Evolutionary conservation across 2,888 invertebrate species (phyloP).

Genomic region (Synergus japonicus): DNA sequence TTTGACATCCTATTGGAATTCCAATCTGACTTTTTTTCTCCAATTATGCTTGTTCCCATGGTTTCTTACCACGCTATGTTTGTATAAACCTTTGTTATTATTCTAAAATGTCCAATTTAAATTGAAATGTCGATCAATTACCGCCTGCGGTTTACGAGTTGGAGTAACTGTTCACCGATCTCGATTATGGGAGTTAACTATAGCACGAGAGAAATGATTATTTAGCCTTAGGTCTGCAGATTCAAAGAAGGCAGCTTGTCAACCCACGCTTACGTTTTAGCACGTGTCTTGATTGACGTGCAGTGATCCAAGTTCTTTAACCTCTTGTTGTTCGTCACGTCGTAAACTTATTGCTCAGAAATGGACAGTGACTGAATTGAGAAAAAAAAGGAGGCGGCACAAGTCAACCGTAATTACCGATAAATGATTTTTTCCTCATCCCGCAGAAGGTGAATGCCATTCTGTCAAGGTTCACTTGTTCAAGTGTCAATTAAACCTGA

Average conservation of each 20-base stretch:
- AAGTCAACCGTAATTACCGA: not conserved
- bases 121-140: slow-evolving; percentile 12
- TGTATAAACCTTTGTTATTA: not conserved
- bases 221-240: not conserved
- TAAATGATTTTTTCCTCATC: not conserved
- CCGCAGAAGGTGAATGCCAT: not conserved
- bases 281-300: slow-evolving; percentile 25
- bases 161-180: slow-evolving; percentile 6
- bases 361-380: not conserved
- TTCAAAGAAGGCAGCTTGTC: slow-evolving; percentile 33
- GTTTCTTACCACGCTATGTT: not conserved
- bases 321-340: not conserved
- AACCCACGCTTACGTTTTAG: slow-evolving; percentile 21
- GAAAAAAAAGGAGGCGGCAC: not conserved
- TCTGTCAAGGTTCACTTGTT: slow-evolving; percentile 4
- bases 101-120: not conserved
- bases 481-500: not conserved
- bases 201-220: slow-evolving; percentile 5
- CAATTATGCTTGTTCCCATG: not conserved
- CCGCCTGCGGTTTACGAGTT: not conserved
- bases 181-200: not conserved
- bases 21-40: too few species aligned
- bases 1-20: too few species aligned
- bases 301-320: slow-evolving; percentile 31
- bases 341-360: not conserved